Percentiles rank a stretch among this genome's conserved stretches.
Conservation (phyloP, 1,140 invertebrate genomes). For the Onthophagus taurus region DNA sequence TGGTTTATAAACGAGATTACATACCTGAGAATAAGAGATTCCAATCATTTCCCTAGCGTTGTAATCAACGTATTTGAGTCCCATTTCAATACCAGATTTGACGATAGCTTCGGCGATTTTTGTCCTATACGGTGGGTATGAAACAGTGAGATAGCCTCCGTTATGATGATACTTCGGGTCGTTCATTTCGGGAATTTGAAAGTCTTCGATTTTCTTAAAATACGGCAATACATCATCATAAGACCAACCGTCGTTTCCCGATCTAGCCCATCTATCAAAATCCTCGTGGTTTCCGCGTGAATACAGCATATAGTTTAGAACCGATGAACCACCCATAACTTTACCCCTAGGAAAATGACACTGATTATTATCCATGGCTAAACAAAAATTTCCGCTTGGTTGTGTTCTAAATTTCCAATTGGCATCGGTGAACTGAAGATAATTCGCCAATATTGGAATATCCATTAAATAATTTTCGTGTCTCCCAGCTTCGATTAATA, state of each 20-base stretch:
- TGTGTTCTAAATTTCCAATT: conserved; percentile 53
- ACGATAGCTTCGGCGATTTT: conserved; percentile 56
- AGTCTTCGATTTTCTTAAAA: conserved; percentile 70
- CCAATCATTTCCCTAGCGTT: conserved; percentile 57
- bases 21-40: conserved; percentile 56
- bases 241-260: conserved; percentile 73
- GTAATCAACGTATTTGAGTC: conserved; percentile 60
- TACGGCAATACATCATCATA: conserved; percentile 74
- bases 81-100: conserved; percentile 52
- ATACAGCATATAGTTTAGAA: conserved; percentile 87
- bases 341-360: conserved; percentile 69
- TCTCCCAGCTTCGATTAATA: conserved; percentile 51
- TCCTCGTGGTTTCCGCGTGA: conserved; percentile 65
- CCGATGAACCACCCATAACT: conserved; percentile 74
- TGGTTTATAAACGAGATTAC: no score
- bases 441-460: conserved; percentile 52
- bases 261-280: conserved; percentile 66
- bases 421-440: conserved; percentile 48
- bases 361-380: conserved; percentile 40
- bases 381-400: conserved; percentile 42
- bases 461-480: conserved; percentile 54
- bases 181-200: conserved; percentile 44
- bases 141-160: conserved; percentile 50
- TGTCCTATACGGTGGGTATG: conserved; percentile 47
- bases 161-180: conserved; percentile 47